These are phyloP conservation scores for Lateolabrax maculatus DNA, from an alignment of 2,797 vertebrate species.

Conservation along the genomic window DNA sequence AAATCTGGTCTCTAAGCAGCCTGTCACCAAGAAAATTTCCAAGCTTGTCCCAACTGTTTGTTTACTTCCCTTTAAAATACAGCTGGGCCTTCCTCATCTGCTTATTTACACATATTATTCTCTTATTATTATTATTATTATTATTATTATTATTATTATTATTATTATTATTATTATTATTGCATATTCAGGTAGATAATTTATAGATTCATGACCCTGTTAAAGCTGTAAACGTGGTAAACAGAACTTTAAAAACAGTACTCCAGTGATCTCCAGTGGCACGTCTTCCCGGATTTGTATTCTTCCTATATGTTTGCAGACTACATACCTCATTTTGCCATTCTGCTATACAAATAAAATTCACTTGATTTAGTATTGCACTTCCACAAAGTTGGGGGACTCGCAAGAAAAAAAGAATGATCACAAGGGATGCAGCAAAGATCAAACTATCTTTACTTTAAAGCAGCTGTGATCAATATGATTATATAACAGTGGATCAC, in stretches of 20 bases:
- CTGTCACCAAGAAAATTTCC: slow-evolving; percentile 23
- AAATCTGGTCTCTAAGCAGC: slow-evolving; percentile 44
- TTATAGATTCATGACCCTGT: background rate
- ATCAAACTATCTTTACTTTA: background rate
- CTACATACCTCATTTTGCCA: background rate
- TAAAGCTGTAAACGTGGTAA: background rate
- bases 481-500: background rate
- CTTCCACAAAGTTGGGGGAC: background rate
- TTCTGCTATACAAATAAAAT: background rate
- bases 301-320: background rate
- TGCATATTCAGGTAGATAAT: background rate
- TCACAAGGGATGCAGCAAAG: background rate
- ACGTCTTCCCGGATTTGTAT: no score
- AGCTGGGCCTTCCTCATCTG: slow-evolving; percentile 11
- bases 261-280: no score
- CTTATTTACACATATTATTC: background rate
- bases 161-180: background rate
- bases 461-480: background rate
- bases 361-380: background rate
- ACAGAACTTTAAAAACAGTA: background rate
- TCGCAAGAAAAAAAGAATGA: background rate
- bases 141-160: background rate
- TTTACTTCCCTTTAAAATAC: slow-evolving; percentile 16
- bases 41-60: slow-evolving; percentile 9
- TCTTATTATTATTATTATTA: background rate